phyloP scores from a whole-genome alignment of 2,888 invertebrate genomes.

The Epinotia demarniana region DNA sequence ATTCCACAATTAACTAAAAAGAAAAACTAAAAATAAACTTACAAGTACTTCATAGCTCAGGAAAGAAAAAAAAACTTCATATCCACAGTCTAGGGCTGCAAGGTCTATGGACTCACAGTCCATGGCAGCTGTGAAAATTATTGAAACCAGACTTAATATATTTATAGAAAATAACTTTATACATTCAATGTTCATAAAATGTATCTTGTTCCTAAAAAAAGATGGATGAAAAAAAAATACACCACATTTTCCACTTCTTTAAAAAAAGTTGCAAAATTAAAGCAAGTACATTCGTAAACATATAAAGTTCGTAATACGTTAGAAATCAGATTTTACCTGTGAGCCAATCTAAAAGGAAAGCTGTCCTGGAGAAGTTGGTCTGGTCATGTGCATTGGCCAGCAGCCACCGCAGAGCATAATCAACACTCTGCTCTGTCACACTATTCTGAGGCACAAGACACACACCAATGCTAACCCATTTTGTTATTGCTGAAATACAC shows the following conservation, averaged over 20 bases:
- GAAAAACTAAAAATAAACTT: slow-evolving; percentile 52
- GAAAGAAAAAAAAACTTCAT: slow-evolving; percentile 75
- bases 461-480: slow-evolving; percentile 74
- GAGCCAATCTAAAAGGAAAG: slow-evolving; percentile 76
- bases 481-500: slow-evolving; percentile 68
- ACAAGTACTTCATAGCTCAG: slow-evolving; percentile 73
- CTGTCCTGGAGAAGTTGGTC: slow-evolving; percentile 64
- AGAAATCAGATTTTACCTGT: slow-evolving; percentile 63
- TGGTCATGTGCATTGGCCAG: slow-evolving; percentile 67
- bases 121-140: slow-evolving; percentile 71
- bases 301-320: neutral
- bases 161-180: neutral
- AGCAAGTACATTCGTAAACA: neutral
- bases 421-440: slow-evolving; percentile 67
- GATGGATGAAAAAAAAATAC: too few species aligned
- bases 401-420: slow-evolving; percentile 75
- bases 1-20: neutral
- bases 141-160: slow-evolving; percentile 12
- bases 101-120: slow-evolving; percentile 72
- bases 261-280: neutral
- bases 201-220: neutral
- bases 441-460: slow-evolving; percentile 73
- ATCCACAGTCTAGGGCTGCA: slow-evolving; percentile 70
- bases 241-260: too few species aligned
- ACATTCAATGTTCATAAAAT: neutral